Conservation (phyloP, 30 jellyfish, hydroid and myxozoan species). For the Chrysaora quinquecirrha region DNA sequence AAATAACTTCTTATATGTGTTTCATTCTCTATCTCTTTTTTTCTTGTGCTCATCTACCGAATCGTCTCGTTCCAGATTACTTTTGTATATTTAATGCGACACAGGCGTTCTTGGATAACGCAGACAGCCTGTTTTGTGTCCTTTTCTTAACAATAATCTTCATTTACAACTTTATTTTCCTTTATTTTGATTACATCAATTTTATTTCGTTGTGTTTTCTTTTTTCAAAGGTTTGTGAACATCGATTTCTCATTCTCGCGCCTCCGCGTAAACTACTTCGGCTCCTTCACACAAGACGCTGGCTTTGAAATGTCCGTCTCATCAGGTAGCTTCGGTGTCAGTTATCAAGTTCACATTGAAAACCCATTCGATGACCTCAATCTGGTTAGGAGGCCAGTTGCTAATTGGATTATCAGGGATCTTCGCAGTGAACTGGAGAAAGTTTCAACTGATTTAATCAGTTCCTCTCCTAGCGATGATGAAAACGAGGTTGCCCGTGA, state of each 20-base stretch:
- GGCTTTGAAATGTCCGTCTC: constrained; percentile 81
- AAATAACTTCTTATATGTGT: too few species aligned
- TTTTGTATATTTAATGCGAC: too few species aligned
- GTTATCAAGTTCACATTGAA: constrained; percentile 77
- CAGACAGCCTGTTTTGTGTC: not conserved
- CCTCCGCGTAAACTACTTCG: constrained; percentile 86
- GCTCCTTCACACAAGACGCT: constrained; percentile 94
- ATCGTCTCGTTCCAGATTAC: too few species aligned
- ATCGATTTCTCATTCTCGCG: constrained; percentile 84
- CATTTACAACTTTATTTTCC: not conserved
- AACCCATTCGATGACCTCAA: constrained; percentile 31
- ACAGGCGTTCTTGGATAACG: too few species aligned
- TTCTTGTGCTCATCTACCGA: too few species aligned
- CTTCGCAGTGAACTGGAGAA: constrained; percentile 80
- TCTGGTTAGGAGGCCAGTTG: constrained; percentile 87
- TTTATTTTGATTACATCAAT: not conserved
- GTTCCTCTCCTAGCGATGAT: constrained; percentile 47
- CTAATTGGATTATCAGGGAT: constrained; percentile 94
- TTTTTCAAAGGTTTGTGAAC: constrained; percentile 65
- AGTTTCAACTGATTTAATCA: constrained; percentile 62
- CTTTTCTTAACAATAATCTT: not conserved
- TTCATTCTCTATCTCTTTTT: too few species aligned
- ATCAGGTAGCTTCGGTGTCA: constrained; percentile 83
- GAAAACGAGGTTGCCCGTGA: constrained; percentile 36
- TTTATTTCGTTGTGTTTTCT: not conserved